Base-by-base conservation (phyloP, 2,113 vertebrate genomes). In the Paedocypris sp. region DNA sequence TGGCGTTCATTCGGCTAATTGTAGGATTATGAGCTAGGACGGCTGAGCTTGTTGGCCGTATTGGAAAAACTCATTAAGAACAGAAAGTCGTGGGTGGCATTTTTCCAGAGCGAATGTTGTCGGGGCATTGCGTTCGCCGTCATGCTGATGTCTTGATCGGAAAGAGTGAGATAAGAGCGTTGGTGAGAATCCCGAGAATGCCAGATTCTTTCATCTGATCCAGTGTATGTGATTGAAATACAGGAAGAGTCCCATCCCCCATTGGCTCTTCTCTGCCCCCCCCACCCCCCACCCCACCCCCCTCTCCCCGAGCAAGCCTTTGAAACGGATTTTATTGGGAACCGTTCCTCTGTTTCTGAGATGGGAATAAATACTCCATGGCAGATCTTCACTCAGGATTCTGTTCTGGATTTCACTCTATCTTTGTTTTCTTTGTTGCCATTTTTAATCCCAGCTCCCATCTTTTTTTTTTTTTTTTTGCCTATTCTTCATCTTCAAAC, bases 291-390 rank as follows among this genome's bases (percentile, higher is more conserved):
- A n/a, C n/a, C n/a, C n/a, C n/a, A n/a, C 41, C 42, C 19, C 33
- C 26, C 33, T 7, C 32, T 16, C 46, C 38, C 33, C 3, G 20
- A 39, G 32, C 19, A 33, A 51, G 51, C 36, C 66, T 62, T 62
- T 52, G 62, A 66, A 69, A 60, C 16, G 11, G 4, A 6, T 51
- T 50, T 50, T 70, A 38, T 62, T 66, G 46, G 45, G 62, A 67
- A 69, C 33, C 60, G 38, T 68, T 65, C 56, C 56, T 69, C 46
- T 32, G 25, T 53, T 32, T 42, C 29, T 39, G 23, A 13, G 18
- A 36, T n/a, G 59, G 66, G 51, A 67, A 59, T 73, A 61, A 56
- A 39, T 33, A 64, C 56, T 60, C 52, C 29, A 57, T 62, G 46
- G 42, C 47, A 3, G 54, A 20, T 38, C 45, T 50, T 41, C 64